These are phyloP conservation scores for Fringilla coelebs DNA, from an alignment of 2,797 vertebrate species.

Conservation along the genomic window DNA sequence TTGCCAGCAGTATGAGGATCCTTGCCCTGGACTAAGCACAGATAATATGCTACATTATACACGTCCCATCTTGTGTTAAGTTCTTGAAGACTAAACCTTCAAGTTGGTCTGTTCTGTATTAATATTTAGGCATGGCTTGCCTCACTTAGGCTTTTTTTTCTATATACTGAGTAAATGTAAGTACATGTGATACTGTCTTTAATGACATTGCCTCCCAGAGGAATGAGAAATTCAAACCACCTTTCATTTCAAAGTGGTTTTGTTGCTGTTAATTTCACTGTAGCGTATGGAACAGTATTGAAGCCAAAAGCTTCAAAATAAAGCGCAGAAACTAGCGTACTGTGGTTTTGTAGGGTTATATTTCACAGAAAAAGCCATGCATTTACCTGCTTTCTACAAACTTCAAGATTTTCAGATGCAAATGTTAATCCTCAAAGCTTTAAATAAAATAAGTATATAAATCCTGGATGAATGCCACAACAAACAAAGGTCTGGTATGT, in stretches of 20 bases:
- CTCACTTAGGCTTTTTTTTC: neutral
- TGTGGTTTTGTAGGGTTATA: constrained; percentile 32
- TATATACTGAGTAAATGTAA: neutral
- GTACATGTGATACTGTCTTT: neutral
- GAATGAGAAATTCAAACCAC: neutral
- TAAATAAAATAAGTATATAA: neutral
- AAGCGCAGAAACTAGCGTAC: constrained; percentile 28
- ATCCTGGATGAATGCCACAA: neutral
- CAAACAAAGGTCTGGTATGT: neutral
- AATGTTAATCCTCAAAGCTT: neutral
- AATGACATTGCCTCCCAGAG: neutral
- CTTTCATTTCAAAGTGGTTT: neutral
- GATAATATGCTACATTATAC: neutral
- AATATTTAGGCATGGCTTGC: neutral
- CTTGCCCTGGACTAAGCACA: neutral
- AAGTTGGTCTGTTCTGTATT: neutral
- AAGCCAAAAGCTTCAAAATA: neutral
- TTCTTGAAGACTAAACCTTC: neutral
- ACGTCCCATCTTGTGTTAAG: neutral
- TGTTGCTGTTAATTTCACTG: neutral
- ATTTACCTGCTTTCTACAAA: constrained; percentile 31
- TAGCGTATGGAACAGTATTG: neutral
- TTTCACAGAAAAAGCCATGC: constrained; percentile 45
- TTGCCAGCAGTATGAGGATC: neutral
- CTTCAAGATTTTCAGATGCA: neutral